Percentiles rank a stretch among this genome's conserved stretches.
Conservation (phyloP, 2,888 invertebrate genomes). For the Trichacis sp. region DNA sequence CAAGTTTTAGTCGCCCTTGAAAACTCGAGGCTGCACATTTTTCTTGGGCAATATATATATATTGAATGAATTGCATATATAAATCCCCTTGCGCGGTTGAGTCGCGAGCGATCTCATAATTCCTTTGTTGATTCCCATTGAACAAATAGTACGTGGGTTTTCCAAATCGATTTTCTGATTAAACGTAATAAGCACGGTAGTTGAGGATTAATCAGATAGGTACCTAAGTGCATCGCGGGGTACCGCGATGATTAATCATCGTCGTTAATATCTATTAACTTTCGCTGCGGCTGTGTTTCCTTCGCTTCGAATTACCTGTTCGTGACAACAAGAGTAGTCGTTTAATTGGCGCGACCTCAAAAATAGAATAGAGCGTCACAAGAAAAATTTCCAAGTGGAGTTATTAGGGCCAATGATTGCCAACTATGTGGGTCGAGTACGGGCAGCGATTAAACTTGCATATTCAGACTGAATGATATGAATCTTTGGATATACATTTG, state of each 20-base stretch:
- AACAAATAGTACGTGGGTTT: conserved; percentile 8
- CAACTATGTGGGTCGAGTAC: conserved; percentile 26
- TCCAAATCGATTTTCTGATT: conserved; percentile 30
- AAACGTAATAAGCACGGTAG: conserved; percentile 30
- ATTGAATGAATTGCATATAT: too few relatives aligned
- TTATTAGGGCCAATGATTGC: conserved; percentile 41
- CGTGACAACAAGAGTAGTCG: conserved; percentile 37
- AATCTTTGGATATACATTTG: background rate
- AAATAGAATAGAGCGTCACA: conserved; percentile 28
- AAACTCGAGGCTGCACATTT: too few relatives aligned
- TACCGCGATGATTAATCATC: conserved; percentile 35
- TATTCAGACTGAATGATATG: conserved; percentile 8
- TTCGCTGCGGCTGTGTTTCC: conserved; percentile 26
- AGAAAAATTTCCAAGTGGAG: conserved; percentile 31
- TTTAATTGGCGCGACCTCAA: conserved; percentile 39
- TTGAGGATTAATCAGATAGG: too few relatives aligned
- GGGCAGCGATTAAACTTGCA: conserved; percentile 9
- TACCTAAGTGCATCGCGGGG: conserved; percentile 16
- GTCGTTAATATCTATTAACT: conserved; percentile 35
- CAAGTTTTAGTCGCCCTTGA: too few relatives aligned
- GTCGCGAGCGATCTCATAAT: too few relatives aligned
- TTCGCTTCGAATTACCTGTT: conserved; percentile 35
- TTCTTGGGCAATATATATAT: too few relatives aligned
- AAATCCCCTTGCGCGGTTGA: too few relatives aligned
- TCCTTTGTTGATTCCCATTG: background rate